Evolutionary conservation across 2,797 vertebrate genomes (phyloP).

Genomic region (Helicolenus hilgendorfi): DNA sequence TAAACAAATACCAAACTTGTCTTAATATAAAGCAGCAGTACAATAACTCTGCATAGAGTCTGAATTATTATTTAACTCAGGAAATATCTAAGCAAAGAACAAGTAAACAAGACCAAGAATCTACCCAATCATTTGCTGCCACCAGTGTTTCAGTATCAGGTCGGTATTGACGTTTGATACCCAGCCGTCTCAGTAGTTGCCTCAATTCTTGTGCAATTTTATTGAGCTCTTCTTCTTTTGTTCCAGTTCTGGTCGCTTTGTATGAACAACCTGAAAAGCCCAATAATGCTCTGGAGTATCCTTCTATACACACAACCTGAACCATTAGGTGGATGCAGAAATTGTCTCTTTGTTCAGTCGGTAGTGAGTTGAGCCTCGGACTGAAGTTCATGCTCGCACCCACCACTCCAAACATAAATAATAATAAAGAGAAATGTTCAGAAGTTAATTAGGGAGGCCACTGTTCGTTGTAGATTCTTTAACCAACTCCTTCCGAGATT

Average conservation of each 20-base stretch:
- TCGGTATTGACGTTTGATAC: neutral
- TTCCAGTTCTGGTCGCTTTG: constrained; percentile 94
- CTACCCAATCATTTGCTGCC: neutral
- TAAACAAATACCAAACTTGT: neutral
- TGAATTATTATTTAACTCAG: neutral
- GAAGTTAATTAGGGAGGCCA: neutral
- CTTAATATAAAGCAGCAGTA: neutral
- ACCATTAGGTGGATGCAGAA: neutral
- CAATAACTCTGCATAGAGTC: neutral
- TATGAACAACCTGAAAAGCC: constrained; percentile 97
- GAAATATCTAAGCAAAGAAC: neutral
- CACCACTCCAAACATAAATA: neutral
- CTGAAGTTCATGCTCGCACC: neutral
- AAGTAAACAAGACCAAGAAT: neutral
- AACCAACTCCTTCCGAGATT: constrained; percentile 87
- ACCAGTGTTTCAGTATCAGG: neutral
- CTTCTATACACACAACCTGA: constrained; percentile 74
- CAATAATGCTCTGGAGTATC: constrained; percentile 97
- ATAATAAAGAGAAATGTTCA: neutral
- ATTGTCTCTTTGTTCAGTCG: neutral
- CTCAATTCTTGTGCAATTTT: neutral
- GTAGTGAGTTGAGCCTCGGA: neutral
- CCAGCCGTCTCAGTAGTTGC: neutral
- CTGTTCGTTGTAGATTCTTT: constrained; percentile 40
- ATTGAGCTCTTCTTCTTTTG: neutral